Evolutionary conservation across 1,140 invertebrate species (phyloP).

Genomic region (Temnothorax curvispinosus): DNA sequence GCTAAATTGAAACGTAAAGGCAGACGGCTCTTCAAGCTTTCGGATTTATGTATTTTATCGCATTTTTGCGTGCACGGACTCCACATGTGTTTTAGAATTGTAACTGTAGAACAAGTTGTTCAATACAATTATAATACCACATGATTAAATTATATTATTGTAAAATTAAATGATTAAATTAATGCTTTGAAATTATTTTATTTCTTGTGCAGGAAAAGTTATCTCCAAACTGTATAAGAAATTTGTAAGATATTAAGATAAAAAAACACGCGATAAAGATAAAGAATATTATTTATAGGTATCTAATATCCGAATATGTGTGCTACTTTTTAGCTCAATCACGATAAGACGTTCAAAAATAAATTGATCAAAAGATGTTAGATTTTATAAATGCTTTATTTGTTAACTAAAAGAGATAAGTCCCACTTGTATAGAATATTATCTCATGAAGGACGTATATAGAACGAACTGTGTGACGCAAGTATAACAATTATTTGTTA

Average conservation of each 20-base stretch:
- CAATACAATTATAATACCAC: background rate
- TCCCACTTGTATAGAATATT: background rate
- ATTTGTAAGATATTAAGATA: background rate
- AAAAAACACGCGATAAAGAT: background rate
- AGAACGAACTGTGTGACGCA: slow-evolving; percentile 41
- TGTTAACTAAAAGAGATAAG: slow-evolving; percentile 1
- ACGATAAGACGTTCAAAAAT: background rate
- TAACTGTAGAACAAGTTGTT: too few relatives aligned
- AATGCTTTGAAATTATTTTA: background rate
- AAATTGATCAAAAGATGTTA: background rate
- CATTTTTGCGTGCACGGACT: slow-evolving; percentile 19
- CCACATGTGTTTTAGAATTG: background rate
- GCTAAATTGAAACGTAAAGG: background rate
- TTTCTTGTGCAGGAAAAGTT: background rate
- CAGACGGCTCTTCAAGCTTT: slow-evolving; percentile 1
- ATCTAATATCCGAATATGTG: background rate
- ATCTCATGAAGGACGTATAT: slow-evolving; percentile 21
- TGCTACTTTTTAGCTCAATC: background rate
- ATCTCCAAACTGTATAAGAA: background rate
- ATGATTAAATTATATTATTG: background rate
- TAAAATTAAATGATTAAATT: slow-evolving; percentile 6
- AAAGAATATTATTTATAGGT: background rate
- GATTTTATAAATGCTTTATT: background rate
- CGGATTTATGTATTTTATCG: slow-evolving; percentile 16
- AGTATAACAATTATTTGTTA: slow-evolving; percentile 30